These are phyloP conservation scores for Beaufortia kweichowensis DNA, from an alignment of 2,113 vertebrate genomes.

Conservation along the genomic window DNA sequence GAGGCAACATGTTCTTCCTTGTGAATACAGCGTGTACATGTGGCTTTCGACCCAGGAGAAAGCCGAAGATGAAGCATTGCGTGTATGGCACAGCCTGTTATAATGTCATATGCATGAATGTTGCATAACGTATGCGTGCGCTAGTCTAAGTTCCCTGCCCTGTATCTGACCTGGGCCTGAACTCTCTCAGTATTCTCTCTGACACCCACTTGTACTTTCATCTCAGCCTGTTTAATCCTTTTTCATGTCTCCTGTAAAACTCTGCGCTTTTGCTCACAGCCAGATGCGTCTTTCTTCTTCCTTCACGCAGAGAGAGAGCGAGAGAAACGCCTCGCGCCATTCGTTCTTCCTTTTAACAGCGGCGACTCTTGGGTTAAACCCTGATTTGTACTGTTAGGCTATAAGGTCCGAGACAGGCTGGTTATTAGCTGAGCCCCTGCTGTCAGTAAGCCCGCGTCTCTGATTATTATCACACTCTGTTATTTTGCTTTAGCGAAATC, in stretches of 20 bases:
- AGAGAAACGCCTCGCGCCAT: conserved; percentile 25
- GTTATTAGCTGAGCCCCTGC: conserved; percentile 49
- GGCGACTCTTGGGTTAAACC: conserved; percentile 60
- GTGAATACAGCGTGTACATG: background rate
- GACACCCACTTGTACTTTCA: conserved; percentile 55
- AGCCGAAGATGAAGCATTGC: conserved; percentile 10
- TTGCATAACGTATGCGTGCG: conserved; percentile 23
- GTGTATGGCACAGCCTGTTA: conserved; percentile 10
- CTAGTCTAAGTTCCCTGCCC: conserved; percentile 16
- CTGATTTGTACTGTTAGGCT: conserved; percentile 60
- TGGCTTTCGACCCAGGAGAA: background rate
- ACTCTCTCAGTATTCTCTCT: conserved; percentile 49
- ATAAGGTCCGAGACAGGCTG: conserved; percentile 43
- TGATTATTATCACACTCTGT: conserved; percentile 44
- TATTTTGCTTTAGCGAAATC: conserved; percentile 47
- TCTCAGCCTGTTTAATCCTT: conserved; percentile 54
- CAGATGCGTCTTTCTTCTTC: conserved; percentile 51
- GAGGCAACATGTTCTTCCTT: conserved; percentile 16
- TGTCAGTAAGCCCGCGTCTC: conserved; percentile 30
- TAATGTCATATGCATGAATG: conserved; percentile 11
- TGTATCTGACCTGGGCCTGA: conserved; percentile 42
- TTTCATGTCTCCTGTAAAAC: conserved; percentile 50
- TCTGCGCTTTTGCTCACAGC: conserved; percentile 49
- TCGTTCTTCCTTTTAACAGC: conserved; percentile 39
- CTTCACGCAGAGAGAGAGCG: conserved; percentile 45